A percentile compares a stretch with the other conserved stretches of the same genome.
These are phyloP conservation scores for Epinotia ramella DNA, from an alignment of 2,888 invertebrate genomes.

Conservation along the genomic window DNA sequence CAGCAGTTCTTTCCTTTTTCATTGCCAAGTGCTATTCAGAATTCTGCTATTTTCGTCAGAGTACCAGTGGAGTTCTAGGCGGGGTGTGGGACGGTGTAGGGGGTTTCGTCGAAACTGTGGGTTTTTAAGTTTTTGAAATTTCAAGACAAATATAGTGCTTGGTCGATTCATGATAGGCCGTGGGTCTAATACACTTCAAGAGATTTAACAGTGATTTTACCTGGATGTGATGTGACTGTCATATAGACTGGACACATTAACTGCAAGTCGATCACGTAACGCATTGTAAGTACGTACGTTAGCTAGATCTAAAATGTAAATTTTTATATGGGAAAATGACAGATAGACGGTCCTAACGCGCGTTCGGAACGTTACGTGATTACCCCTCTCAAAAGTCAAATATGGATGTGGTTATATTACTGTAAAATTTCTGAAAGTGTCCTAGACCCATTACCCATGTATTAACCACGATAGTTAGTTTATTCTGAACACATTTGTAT, in stretches of 20 bases:
- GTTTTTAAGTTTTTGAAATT: neutral
- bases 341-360: too few relatives aligned
- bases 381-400: too few relatives aligned
- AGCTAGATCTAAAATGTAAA: too few relatives aligned
- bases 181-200: neutral
- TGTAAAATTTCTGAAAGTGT: neutral
- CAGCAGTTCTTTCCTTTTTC: slow-evolving; percentile 39
- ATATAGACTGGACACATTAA: too few relatives aligned
- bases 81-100: slow-evolving; percentile 12
- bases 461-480: neutral
- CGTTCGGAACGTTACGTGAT: too few relatives aligned
- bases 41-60: slow-evolving; percentile 28
- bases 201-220: neutral
- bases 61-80: slow-evolving; percentile 13
- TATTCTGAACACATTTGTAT: neutral
- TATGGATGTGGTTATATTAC: neutral
- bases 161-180: neutral
- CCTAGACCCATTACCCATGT: too few relatives aligned
- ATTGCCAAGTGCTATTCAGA: slow-evolving; percentile 38
- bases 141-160: neutral
- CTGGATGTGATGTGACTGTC: too few relatives aligned
- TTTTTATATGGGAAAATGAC: too few relatives aligned
- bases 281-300: too few relatives aligned
- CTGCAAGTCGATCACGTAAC: too few relatives aligned
- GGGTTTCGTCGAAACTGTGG: neutral